phyloP scores from a whole-genome alignment of 2,797 vertebrate species.

The Enteromius paludinosus region DNA sequence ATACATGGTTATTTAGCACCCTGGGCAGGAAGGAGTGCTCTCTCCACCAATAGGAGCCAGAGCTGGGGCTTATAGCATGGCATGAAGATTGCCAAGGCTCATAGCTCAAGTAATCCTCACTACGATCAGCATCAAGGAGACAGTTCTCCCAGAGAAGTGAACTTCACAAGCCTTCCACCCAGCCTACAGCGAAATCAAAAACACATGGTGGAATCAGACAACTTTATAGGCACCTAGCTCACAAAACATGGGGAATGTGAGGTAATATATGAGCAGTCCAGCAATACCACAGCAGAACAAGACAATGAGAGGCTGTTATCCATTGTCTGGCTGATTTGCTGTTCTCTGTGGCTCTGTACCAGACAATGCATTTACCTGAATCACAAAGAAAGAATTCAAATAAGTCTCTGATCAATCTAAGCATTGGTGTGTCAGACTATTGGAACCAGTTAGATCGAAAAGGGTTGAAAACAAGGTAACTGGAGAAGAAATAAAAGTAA shows the following conservation, averaged over 20 bases:
- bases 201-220: slow-evolving; percentile 57
- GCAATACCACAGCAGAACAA: slow-evolving; percentile 29
- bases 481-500: neutral
- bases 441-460: neutral
- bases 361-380: slow-evolving; percentile 26
- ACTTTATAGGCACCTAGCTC: slow-evolving; percentile 52
- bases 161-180: slow-evolving; percentile 48
- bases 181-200: slow-evolving; percentile 55
- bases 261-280: slow-evolving; percentile 39
- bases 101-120: slow-evolving; percentile 62
- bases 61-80: slow-evolving; percentile 49
- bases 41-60: slow-evolving; percentile 45
- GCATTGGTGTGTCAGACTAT: neutral
- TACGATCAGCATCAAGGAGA: slow-evolving; percentile 44
- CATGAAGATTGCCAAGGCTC: slow-evolving; percentile 53
- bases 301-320: slow-evolving; percentile 29
- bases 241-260: slow-evolving; percentile 46
- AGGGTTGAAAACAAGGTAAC: neutral
- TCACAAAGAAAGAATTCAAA: slow-evolving; percentile 31
- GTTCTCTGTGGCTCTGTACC: slow-evolving; percentile 10
- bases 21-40: slow-evolving; percentile 51
- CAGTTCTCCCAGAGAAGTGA: slow-evolving; percentile 42
- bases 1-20: slow-evolving; percentile 59
- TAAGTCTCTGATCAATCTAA: slow-evolving; percentile 13
- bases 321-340: slow-evolving; percentile 35